A percentile compares a stretch with the other conserved stretches of the same genome.
These are phyloP conservation scores for Xanthorhoe designata DNA, from an alignment of 2,888 invertebrate genomes.

Conservation along the genomic window DNA sequence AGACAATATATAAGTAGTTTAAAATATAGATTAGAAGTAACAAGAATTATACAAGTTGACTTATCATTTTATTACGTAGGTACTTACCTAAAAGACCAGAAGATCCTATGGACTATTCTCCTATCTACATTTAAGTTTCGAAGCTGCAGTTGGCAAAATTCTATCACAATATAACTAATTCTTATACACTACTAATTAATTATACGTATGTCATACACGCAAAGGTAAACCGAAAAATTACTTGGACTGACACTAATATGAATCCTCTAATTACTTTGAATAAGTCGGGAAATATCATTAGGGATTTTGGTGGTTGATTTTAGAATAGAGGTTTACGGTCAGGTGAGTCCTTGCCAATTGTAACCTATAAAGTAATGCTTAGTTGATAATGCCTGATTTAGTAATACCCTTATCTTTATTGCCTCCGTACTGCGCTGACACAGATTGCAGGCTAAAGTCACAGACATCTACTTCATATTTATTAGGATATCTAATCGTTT, in stretches of 20 bases:
- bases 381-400: neutral
- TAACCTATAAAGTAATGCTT: neutral
- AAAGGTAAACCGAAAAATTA: conserved; percentile 28
- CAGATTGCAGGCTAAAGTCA: neutral
- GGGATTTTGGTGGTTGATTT: neutral
- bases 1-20: conserved; percentile 5
- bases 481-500: neutral
- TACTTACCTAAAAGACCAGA: conserved; percentile 23
- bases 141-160: conserved; percentile 66
- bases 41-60: conserved; percentile 34
- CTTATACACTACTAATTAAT: conserved; percentile 45
- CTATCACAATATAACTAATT: conserved; percentile 56
- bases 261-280: neutral
- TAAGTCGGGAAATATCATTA: neutral
- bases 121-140: conserved; percentile 40
- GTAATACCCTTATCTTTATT: neutral
- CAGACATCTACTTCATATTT: neutral
- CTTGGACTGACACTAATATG: neutral
- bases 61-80: conserved; percentile 35
- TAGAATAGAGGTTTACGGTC: neutral
- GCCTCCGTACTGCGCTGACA: neutral
- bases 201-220: conserved; percentile 22
- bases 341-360: neutral
- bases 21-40: neutral
- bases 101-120: conserved; percentile 17